Evolutionary conservation across 2,888 invertebrate species (phyloP).

Genomic region (Pterostichus madidus): DNA sequence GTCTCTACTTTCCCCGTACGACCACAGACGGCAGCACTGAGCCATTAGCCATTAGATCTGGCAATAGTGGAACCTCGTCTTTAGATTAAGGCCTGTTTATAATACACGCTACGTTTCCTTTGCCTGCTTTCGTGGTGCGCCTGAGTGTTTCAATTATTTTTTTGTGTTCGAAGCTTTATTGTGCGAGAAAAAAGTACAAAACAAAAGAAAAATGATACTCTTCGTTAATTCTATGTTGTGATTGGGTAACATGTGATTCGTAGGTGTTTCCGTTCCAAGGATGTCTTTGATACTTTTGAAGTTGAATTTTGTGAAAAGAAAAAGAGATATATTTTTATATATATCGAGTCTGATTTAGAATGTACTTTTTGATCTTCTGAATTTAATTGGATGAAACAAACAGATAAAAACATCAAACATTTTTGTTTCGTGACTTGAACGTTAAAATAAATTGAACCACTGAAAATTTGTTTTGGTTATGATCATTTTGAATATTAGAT

Average conservation of each 20-base stretch:
- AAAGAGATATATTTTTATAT: no score
- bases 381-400: no score
- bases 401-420: no score
- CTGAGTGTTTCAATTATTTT: conserved; percentile 23
- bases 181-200: conserved; percentile 1
- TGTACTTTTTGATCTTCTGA: no score
- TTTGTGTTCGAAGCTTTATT: not conserved
- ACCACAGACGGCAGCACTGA: not conserved
- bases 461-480: no score
- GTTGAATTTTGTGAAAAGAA: no score
- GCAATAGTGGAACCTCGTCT: conserved; percentile 9
- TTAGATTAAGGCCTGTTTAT: conserved; percentile 35
- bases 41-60: conserved; percentile 21
- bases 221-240: not conserved
- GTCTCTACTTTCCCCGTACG: not conserved
- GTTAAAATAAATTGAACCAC: no score
- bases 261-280: not conserved
- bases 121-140: not conserved
- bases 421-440: no score
- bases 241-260: not conserved
- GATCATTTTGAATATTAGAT: no score
- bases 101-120: conserved; percentile 17
- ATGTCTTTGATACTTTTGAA: no score
- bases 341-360: no score
- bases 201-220: conserved; percentile 21